Conservation (phyloP, 2,888 invertebrate species). For the Pasiphila rectangulata region DNA sequence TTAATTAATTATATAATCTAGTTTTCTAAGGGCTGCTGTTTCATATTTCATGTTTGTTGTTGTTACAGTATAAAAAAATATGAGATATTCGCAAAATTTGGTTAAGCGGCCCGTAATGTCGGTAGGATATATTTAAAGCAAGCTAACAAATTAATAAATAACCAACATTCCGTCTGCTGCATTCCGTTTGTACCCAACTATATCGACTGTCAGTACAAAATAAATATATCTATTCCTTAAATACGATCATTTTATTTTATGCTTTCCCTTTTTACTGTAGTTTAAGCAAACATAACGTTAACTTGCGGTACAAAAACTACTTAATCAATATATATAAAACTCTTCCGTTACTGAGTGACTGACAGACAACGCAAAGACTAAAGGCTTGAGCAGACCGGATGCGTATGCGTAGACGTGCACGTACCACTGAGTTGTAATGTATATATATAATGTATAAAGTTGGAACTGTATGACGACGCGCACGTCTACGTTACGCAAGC, state of each 20-base stretch:
- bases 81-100: not conserved
- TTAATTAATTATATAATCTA: not conserved
- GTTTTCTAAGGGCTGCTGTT: not conserved
- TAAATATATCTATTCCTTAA: conserved; percentile 60
- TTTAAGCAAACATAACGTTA: too few relatives aligned
- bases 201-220: conserved; percentile 66
- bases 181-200: conserved; percentile 59
- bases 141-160: conserved; percentile 61
- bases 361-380: too few relatives aligned
- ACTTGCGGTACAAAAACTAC: too few relatives aligned
- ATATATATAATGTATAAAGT: too few relatives aligned
- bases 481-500: too few relatives aligned
- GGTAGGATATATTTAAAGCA: not conserved
- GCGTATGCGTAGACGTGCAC: too few relatives aligned
- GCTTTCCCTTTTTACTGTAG: not conserved
- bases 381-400: too few relatives aligned
- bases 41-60: not conserved
- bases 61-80: not conserved
- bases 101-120: not conserved
- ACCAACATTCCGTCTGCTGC: conserved; percentile 65
- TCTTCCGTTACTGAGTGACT: too few relatives aligned
- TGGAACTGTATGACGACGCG: too few relatives aligned
- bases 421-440: too few relatives aligned
- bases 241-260: conserved; percentile 32
- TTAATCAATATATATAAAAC: too few relatives aligned